Percentiles rank a stretch among this genome's conserved stretches.
phyloP scores from a whole-genome alignment of 2,888 invertebrate genomes.

The Patella caerulea region DNA sequence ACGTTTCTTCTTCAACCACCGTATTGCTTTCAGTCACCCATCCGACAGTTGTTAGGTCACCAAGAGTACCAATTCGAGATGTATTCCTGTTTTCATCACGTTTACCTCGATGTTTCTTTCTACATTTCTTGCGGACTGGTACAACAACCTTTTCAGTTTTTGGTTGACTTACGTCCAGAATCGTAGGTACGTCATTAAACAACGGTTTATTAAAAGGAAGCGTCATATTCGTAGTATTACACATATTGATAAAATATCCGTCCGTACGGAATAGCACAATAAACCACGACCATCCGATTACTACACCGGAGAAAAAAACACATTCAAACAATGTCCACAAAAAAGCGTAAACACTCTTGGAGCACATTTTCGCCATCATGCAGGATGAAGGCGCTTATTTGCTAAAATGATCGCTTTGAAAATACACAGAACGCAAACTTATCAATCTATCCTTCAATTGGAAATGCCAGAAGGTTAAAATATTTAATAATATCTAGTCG shows the following conservation, averaged over 20 bases:
- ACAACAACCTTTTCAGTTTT: too few relatives aligned
- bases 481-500: too few relatives aligned
- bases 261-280: conserved; percentile 48
- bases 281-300: conserved; percentile 61
- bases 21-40: conserved; percentile 20
- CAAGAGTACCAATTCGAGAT: neutral
- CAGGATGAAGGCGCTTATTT: too few relatives aligned
- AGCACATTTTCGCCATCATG: conserved; percentile 37
- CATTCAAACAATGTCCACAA: conserved; percentile 57
- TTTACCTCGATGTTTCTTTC: neutral
- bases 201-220: too few relatives aligned
- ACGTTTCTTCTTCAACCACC: neutral
- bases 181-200: too few relatives aligned
- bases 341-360: conserved; percentile 45
- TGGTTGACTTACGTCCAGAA: too few relatives aligned
- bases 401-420: too few relatives aligned
- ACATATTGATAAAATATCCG: conserved; percentile 47
- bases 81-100: neutral
- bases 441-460: too few relatives aligned
- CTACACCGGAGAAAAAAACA: conserved; percentile 54
- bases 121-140: too few relatives aligned
- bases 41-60: neutral
- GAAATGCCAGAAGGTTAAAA: too few relatives aligned
- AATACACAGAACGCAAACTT: too few relatives aligned
- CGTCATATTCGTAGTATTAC: conserved; percentile 37